Evolutionary conservation across 2,888 invertebrate genomes (phyloP).

Genomic region (Empis stercorea): DNA sequence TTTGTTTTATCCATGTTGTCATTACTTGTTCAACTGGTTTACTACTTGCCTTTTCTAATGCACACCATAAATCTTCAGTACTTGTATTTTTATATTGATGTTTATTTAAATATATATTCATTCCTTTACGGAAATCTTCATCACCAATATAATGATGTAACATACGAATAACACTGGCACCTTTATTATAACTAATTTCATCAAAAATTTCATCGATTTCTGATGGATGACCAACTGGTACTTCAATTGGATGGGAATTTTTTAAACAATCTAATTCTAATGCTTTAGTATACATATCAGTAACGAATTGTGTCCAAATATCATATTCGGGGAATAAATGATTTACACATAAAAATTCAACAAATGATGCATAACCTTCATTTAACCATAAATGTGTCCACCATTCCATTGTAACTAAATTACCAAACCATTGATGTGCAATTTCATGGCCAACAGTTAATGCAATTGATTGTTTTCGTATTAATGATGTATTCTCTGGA

Average conservation of each 20-base stretch:
- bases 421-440: slow-evolving; percentile 98
- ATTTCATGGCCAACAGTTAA: slow-evolving; percentile 80
- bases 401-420: slow-evolving; percentile 97
- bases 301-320: slow-evolving; percentile 94
- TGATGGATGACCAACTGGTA: slow-evolving; percentile 83
- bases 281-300: slow-evolving; percentile 73
- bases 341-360: slow-evolving; percentile 87
- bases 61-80: slow-evolving; percentile 88
- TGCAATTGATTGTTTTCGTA: slow-evolving; percentile 74
- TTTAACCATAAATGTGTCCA: slow-evolving; percentile 96
- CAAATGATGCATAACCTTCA: slow-evolving; percentile 93
- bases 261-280: slow-evolving; percentile 76
- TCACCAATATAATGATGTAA: slow-evolving; percentile 87
- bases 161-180: slow-evolving; percentile 91
- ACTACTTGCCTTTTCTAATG: slow-evolving; percentile 74
- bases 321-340: slow-evolving; percentile 90
- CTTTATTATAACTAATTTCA: slow-evolving; percentile 92
- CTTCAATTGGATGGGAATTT: slow-evolving; percentile 93
- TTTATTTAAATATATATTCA: slow-evolving; percentile 75
- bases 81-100: slow-evolving; percentile 85
- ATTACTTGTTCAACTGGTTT: slow-evolving; percentile 86
- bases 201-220: slow-evolving; percentile 98
- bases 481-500: slow-evolving; percentile 75
- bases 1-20: slow-evolving; percentile 94
- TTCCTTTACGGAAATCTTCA: slow-evolving; percentile 81